Evolutionary conservation across 2,113 vertebrate species (phyloP).

Genomic region (Motacilla alba): DNA sequence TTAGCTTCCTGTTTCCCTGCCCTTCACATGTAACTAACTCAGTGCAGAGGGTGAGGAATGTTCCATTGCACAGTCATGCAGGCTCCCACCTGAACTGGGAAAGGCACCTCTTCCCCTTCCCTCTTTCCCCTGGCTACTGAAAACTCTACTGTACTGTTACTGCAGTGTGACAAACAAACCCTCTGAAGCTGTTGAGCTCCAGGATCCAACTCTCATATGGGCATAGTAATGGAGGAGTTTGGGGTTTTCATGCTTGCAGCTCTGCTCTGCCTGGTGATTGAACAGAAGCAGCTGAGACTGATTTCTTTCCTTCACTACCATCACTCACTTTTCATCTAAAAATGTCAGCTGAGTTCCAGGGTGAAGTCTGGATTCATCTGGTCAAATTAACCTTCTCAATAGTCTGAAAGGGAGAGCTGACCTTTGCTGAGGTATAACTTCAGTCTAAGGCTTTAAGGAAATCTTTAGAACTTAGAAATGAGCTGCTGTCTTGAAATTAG

Average conservation of each 20-base stretch:
- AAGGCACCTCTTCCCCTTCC: not conserved
- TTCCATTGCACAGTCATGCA: accelerated
- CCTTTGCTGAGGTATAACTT: conserved; percentile 25
- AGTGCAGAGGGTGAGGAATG: not conserved
- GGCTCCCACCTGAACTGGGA: not conserved
- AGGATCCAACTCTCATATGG: not conserved
- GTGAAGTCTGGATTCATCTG: conserved; percentile 34
- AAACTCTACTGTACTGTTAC: not conserved
- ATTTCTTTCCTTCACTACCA: not conserved
- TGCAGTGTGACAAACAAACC: not conserved
- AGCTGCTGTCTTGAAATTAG: not conserved
- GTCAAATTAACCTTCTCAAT: conserved; percentile 51
- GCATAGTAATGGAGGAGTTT: not conserved
- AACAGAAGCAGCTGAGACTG: not conserved
- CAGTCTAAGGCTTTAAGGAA: not conserved
- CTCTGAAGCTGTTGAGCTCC: not conserved
- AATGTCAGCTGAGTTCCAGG: conserved; percentile 38
- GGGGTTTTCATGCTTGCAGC: not conserved
- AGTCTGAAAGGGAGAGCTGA: conserved; percentile 28
- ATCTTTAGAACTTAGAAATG: not conserved
- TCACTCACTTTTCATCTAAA: conserved; percentile 40
- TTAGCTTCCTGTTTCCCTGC: not conserved
- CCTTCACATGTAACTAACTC: not conserved
- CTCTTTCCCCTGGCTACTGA: not conserved
- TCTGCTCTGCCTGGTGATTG: not conserved